Conservation (phyloP, 1,140 invertebrate species). For the Penaeus japonicus region DNA sequence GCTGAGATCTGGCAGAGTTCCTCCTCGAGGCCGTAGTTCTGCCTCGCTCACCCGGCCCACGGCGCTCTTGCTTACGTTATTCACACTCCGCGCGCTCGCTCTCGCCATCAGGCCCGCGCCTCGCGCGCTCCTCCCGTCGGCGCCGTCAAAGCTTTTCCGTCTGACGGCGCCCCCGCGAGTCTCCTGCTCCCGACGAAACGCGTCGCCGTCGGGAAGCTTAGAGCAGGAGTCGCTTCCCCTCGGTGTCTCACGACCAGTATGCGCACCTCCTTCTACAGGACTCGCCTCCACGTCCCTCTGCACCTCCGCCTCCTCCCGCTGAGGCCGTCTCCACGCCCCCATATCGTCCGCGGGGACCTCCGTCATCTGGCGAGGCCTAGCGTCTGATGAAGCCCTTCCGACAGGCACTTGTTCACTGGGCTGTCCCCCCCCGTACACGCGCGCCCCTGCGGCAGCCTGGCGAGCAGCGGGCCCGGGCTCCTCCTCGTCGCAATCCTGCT, state of each 20-base stretch:
- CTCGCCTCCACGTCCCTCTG: too few relatives aligned
- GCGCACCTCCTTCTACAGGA: too few relatives aligned
- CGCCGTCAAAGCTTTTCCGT: not conserved
- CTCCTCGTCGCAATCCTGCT: not conserved
- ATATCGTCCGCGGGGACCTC: too few relatives aligned
- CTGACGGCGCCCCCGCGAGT: not conserved
- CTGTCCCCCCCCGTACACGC: constrained; percentile 10
- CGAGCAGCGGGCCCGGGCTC: not conserved
- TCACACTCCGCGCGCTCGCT: not conserved
- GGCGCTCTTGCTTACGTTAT: not conserved
- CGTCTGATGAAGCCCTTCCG: too few relatives aligned
- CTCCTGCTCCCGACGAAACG: not conserved
- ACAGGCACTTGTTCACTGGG: not conserved
- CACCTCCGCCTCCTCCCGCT: too few relatives aligned
- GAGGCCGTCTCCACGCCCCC: too few relatives aligned
- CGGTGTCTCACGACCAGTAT: too few relatives aligned
- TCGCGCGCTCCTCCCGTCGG: not conserved
- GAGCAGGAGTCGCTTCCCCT: not conserved
- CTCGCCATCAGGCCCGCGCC: not conserved
- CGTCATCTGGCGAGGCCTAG: too few relatives aligned
- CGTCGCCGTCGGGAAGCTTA: not conserved
- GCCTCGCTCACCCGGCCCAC: constrained; percentile 6
- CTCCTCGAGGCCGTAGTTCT: not conserved
- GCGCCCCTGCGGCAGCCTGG: not conserved
- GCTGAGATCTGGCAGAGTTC: constrained; percentile 37